A percentile compares a stretch with the other conserved stretches of the same genome.
These are phyloP conservation scores for Ennomos fuscantarius DNA, from an alignment of 2,888 invertebrate genomes.

Conservation along the genomic window DNA sequence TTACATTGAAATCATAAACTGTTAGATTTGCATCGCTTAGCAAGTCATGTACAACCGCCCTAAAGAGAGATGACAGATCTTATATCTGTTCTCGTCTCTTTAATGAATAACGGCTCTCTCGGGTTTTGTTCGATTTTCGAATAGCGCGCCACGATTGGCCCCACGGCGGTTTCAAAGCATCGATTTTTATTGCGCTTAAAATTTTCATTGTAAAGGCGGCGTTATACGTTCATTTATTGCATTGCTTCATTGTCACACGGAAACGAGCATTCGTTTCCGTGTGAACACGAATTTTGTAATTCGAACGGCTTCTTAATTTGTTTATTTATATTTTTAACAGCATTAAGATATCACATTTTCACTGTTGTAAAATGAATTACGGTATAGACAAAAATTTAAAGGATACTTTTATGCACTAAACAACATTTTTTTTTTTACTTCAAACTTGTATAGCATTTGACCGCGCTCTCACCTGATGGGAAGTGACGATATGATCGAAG, in stretches of 20 bases:
- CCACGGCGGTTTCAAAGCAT: constrained; percentile 17
- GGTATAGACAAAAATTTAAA: too few species aligned
- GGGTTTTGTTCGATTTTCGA: constrained; percentile 55
- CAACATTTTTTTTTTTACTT: too few species aligned
- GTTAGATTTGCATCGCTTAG: too few species aligned
- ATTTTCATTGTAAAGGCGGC: constrained; percentile 12
- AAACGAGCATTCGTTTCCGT: background rate
- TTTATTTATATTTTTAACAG: background rate
- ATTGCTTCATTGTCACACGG: constrained; percentile 6
- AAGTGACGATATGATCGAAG: too few species aligned
- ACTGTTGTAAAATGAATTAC: too few species aligned
- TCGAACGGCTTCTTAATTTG: too few species aligned
- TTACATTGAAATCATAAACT: too few species aligned
- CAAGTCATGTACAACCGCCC: background rate
- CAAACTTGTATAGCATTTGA: too few species aligned
- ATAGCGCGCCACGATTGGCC: constrained; percentile 43
- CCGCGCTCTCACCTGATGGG: too few species aligned
- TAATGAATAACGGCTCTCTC: constrained; percentile 54
- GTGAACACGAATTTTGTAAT: background rate
- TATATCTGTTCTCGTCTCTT: constrained; percentile 50
- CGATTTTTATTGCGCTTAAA: constrained; percentile 28
- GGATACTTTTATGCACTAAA: too few species aligned
- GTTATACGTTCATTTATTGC: constrained; percentile 10
- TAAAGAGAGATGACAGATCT: constrained; percentile 37
- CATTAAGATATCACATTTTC: too few species aligned